Evolutionary conservation across 2,113 vertebrate genomes (phyloP).

Genomic region (Pardalotus punctatus): DNA sequence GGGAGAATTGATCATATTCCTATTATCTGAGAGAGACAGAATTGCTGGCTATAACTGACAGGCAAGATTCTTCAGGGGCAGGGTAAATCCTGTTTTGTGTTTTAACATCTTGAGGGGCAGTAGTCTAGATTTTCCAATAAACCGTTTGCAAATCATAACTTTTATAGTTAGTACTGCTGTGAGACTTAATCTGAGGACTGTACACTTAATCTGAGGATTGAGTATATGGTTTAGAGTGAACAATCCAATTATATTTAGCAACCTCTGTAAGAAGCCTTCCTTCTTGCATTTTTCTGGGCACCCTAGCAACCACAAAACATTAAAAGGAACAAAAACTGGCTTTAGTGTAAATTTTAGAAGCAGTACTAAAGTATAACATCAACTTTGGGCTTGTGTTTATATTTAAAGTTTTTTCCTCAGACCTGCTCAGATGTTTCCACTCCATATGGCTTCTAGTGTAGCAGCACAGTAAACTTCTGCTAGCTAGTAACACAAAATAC

Average conservation of each 20-base stretch:
- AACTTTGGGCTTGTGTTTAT: background rate
- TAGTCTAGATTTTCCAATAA: background rate
- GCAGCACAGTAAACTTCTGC: background rate
- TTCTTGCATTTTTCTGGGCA: background rate
- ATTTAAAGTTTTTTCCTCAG: background rate
- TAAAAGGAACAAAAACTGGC: background rate
- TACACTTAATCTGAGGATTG: background rate
- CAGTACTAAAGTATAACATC: background rate
- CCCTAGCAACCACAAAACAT: background rate
- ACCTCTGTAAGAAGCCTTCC: background rate
- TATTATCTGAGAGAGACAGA: background rate
- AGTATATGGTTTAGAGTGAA: background rate
- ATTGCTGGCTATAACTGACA: background rate
- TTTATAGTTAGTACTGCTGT: background rate
- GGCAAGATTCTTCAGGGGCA: background rate
- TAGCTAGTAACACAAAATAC: background rate
- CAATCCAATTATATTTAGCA: background rate
- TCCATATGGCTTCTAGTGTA: background rate
- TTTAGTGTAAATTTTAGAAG: background rate
- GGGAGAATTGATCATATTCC: background rate
- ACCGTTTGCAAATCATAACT: background rate
- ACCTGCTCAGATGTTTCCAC: background rate
- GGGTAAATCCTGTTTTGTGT: background rate
- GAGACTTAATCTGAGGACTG: background rate
- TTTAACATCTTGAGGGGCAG: background rate